Evolutionary conservation across 1,140 invertebrate genomes (phyloP).

Genomic region (Lepidurus couesii): DNA sequence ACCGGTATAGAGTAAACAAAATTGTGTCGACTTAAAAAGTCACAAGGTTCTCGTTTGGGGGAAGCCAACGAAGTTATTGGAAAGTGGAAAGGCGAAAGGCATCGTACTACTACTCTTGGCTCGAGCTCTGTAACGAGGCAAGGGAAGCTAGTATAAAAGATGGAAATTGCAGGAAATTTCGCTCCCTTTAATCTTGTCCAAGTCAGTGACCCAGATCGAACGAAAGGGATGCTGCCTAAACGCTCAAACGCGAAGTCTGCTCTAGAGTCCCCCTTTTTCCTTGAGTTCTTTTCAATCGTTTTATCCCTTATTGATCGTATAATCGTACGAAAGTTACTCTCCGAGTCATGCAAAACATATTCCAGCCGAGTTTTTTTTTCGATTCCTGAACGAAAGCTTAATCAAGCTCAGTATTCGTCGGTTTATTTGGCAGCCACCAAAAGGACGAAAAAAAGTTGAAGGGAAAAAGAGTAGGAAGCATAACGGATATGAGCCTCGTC

Average conservation of each 20-base stretch:
- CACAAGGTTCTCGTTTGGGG: no score
- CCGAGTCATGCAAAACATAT: not conserved
- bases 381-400: not conserved
- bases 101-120: no score
- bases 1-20: no score
- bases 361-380: not conserved
- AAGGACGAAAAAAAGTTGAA: not conserved
- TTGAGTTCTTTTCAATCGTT: not conserved
- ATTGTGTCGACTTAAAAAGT: no score
- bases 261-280: not conserved
- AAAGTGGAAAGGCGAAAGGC: no score
- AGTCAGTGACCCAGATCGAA: conserved; percentile 18
- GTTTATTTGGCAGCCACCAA: not conserved
- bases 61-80: no score
- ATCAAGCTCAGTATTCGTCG: not conserved
- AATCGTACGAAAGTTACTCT: not conserved
- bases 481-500: no score
- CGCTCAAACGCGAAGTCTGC: not conserved
- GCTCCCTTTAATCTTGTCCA: conserved; percentile 19
- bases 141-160: not conserved
- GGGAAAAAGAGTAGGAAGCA: not conserved
- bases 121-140: not conserved
- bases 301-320: conserved; percentile 1
- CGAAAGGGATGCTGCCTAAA: conserved; percentile 10
- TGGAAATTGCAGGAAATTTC: conserved; percentile 22